Percentiles rank a stretch among this genome's conserved stretches.
Evolutionary conservation across 2,113 vertebrate species (phyloP).

Genomic region (Ibidorhyncha struthersii): DNA sequence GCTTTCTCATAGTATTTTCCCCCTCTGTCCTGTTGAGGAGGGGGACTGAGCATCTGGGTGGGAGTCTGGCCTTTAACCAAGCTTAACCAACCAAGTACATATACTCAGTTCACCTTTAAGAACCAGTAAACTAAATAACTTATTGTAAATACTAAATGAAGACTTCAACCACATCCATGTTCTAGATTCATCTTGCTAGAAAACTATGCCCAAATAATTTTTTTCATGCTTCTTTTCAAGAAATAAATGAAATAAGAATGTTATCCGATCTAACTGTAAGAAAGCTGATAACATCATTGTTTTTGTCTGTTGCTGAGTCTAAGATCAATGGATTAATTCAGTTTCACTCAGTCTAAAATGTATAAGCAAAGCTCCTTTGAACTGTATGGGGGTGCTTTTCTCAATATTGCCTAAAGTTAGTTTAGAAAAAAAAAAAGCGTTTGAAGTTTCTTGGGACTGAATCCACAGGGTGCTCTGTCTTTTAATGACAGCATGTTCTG

Average conservation of each 20-base stretch:
- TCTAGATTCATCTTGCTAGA: not conserved
- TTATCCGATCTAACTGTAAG: not conserved
- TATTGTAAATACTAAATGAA: not conserved
- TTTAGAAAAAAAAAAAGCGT: not conserved
- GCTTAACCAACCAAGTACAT: not conserved
- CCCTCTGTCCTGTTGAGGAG: not conserved
- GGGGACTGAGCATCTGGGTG: not conserved
- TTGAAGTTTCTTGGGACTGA: not conserved
- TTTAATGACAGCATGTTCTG: not conserved
- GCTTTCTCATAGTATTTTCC: not conserved
- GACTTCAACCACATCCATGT: not conserved
- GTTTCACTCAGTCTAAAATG: not conserved
- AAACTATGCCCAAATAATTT: not conserved
- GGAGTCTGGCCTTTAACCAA: not conserved
- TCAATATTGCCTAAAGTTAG: not conserved
- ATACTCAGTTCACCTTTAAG: not conserved
- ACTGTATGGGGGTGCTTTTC: not conserved
- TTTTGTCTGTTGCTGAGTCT: not conserved
- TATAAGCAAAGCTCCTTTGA: constrained; percentile 5
- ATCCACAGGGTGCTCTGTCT: not conserved
- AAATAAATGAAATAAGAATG: not conserved
- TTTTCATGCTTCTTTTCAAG: not conserved
- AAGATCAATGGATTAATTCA: not conserved
- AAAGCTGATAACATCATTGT: not conserved
- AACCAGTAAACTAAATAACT: not conserved